Conservation (phyloP, 2,797 vertebrate genomes). For the Trichosurus vulpecula region DNA sequence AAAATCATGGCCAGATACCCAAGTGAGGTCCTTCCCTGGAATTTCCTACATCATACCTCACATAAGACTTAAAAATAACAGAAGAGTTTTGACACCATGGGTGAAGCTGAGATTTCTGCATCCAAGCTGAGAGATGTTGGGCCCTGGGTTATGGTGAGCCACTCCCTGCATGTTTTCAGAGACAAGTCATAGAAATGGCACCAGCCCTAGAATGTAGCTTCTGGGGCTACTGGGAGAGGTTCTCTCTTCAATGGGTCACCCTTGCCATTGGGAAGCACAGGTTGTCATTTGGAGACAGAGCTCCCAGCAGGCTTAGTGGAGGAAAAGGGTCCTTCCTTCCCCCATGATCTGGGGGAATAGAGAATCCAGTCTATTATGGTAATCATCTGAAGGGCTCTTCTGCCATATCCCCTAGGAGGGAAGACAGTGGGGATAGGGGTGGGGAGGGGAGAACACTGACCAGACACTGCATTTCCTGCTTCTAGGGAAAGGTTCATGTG, state of each 20-base stretch:
- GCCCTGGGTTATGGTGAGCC: conserved; percentile 35
- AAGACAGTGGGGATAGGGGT: background rate
- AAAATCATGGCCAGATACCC: background rate
- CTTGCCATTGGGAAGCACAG: background rate
- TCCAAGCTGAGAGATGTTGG: conserved; percentile 33
- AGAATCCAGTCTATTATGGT: background rate
- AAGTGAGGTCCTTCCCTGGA: background rate
- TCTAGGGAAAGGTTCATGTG: background rate
- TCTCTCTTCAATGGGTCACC: conserved; percentile 59
- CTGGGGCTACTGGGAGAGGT: conserved; percentile 57
- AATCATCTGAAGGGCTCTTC: background rate
- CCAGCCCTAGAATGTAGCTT: conserved; percentile 66
- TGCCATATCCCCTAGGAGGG: background rate
- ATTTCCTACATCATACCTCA: background rate
- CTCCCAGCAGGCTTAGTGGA: background rate
- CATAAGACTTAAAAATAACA: rapidly evolving
- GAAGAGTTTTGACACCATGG: conserved; percentile 20
- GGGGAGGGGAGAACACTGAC: background rate
- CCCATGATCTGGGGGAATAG: background rate
- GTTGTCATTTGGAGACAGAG: conserved; percentile 43
- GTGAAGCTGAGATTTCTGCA: background rate
- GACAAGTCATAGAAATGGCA: conserved; percentile 59
- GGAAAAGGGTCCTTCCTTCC: background rate
- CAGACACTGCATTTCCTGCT: background rate
- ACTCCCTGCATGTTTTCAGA: conserved; percentile 46